Base-by-base conservation (phyloP, 2,888 invertebrate species). In the Idaea aversata region DNA sequence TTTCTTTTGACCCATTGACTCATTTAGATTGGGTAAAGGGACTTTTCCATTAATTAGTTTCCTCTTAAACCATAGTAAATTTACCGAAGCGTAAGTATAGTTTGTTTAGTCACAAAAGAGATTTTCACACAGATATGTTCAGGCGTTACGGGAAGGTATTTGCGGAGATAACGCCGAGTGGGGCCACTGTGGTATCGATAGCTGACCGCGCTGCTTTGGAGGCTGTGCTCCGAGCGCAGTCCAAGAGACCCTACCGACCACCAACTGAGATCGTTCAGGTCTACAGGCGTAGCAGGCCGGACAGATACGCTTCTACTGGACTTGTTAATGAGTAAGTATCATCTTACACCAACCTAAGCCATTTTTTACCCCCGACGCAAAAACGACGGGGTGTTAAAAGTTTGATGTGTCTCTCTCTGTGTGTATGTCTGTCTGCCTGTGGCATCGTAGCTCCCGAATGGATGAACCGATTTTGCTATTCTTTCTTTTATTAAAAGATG, bases 271-370 rank as follows among this genome's bases (percentile, higher is more conserved):
- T 97, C 72, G 95, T 97, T 34, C 95, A 96, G 62, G 93, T 95
- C 76, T 97, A 97, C 87, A 92, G 97, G 38, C 93, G 90, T 64
- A 95, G 95, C 60, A 93, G 96, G 16, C 96, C 96, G 0, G 97
- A 97, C 80, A 94, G 96, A 82, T 98, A 97, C 84, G 95, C 96
- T 38, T 97, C 96, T 72, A 94, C 95, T 34, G 97, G 98, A 73
- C 93, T 98, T 63, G 96, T 96, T 38, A 97, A 97, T 84, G 97
- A 97, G 95, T 97, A 91, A 95, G 96, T 94, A 70, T 60, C 10
- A 61, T 59, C 13, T 25, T 59, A 13, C 6, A 13, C n/a, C 5
- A 6, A 16, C 34, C 73, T 71, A 70, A 72, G 75, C 75, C 72
- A 66, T 63, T 63, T 64, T 57, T 47, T 62, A 59, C n/a, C n/a